phyloP scores from a whole-genome alignment of 2,113 vertebrate genomes.

The Herpailurus yagouaroundi region DNA sequence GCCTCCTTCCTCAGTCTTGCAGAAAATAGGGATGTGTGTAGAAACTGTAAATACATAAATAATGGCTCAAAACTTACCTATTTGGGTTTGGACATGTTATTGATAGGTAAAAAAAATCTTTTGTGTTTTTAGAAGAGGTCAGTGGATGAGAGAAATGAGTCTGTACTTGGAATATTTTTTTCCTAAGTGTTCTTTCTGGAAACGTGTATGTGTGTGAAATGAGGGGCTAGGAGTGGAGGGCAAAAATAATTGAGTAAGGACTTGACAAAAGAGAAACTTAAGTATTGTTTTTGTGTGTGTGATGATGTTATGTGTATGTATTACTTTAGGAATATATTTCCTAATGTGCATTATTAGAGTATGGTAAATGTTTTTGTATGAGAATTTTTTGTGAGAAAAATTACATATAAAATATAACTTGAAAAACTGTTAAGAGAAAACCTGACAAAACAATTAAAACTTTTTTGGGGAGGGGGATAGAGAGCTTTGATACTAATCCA shows the following conservation, averaged over 20 bases:
- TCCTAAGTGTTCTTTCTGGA: conserved; percentile 32
- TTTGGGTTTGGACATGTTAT: conserved; percentile 63
- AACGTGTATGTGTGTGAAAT: background rate
- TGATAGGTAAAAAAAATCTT: conserved; percentile 52
- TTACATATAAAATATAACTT: conserved; percentile 47
- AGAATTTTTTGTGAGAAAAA: conserved; percentile 56
- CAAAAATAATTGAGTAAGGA: background rate
- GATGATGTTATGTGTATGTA: conserved; percentile 25
- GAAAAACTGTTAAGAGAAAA: conserved; percentile 52
- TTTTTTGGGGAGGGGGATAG: background rate
- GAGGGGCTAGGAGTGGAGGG: background rate
- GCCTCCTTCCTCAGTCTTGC: conserved; percentile 47
- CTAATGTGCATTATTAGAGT: conserved; percentile 50
- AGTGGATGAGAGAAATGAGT: conserved; percentile 56
- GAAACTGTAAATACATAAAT: background rate
- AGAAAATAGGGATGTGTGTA: conserved; percentile 52
- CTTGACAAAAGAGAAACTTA: conserved; percentile 25
- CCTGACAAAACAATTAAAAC: conserved; percentile 22
- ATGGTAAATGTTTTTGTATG: background rate
- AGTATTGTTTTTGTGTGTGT: background rate
- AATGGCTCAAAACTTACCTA: conserved; percentile 46
- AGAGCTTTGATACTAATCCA: conserved; percentile 36
- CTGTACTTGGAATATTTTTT: background rate
- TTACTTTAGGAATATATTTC: conserved; percentile 61
- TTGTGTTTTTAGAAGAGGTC: conserved; percentile 75